Base-by-base conservation (phyloP, 2,113 vertebrate species). In the Hydrochoerus hydrochaeris region DNA sequence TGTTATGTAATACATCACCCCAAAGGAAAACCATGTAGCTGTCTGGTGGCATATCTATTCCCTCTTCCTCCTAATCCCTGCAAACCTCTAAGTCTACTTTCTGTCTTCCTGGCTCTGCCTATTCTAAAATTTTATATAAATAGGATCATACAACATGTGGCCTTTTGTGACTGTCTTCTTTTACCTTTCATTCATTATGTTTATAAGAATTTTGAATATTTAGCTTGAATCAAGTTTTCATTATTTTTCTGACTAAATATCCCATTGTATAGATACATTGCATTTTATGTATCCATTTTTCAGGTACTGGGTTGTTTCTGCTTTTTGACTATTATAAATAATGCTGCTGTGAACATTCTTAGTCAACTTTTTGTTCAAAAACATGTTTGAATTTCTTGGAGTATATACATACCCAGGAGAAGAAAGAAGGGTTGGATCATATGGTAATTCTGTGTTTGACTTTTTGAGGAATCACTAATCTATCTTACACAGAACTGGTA, bases 131-230 rank as follows among this genome's bases (percentile, higher is more conserved):
- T 81, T 91, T 14, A 13, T 49, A 35, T 58, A 71, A 57, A 75
- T 65, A 73, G 9, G 73, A n/a, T 82, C 65, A 69, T 92, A 49
- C 1, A 75, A 49, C 30, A 0, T 85, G 30, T 91, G 38, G 5
- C 71, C 73, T 90, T 85, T 85, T 77, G 57, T 86, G 75, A 67
- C 30, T 92, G 5, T 38, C 80, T 90, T 96, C 32, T 97, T 95
- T 69, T 28, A 83, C 3, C 62, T 57, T 93, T 24, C 54, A 93
- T 83, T 63, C 54, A 88, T 83, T 63, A 60, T 91, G 24, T 84
- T 97, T 87, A 90, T 52, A 92, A 54, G 81, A 57, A 35, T 88
- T 92, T 62, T 69, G 22, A 67, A 20, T 91, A 28, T 24, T 85
- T 86, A 44, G 8, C 16, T 57, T 93, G 41, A 93, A n/a, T 69